These are phyloP conservation scores for Noctua janthe DNA, from an alignment of 2,888 invertebrate genomes.

Conservation along the genomic window DNA sequence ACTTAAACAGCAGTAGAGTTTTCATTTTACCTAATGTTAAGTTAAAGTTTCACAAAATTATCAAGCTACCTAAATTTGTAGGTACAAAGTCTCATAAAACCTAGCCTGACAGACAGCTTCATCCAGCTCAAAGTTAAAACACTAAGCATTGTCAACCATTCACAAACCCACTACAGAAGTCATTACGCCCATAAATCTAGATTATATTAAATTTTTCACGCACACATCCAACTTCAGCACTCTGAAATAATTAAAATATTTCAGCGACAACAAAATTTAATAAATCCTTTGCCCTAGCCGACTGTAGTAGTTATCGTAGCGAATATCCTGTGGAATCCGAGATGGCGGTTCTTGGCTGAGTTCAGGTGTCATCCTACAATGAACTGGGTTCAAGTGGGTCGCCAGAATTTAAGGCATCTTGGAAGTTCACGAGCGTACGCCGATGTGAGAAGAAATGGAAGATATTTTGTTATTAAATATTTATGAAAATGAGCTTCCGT, in stretches of 20 bases:
- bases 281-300: slow-evolving; percentile 48
- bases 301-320: slow-evolving; percentile 55
- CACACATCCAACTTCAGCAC: slow-evolving; percentile 33
- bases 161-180: neutral
- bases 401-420: slow-evolving; percentile 73
- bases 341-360: slow-evolving; percentile 47
- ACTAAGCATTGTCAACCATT: neutral
- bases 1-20: no score
- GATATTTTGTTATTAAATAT: slow-evolving; percentile 59
- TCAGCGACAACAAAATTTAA: slow-evolving; percentile 53
- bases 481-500: slow-evolving; percentile 42
- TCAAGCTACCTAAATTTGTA: neutral
- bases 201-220: slow-evolving; percentile 39
- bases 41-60: neutral
- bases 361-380: slow-evolving; percentile 73
- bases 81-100: neutral
- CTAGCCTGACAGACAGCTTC: neutral
- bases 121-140: neutral
- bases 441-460: slow-evolving; percentile 51
- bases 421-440: slow-evolving; percentile 61
- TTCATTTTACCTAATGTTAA: neutral
- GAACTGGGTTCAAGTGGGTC: slow-evolving; percentile 69
- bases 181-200: slow-evolving; percentile 22
- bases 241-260: slow-evolving; percentile 55
- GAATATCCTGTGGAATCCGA: slow-evolving; percentile 48